Conservation (phyloP, 2,888 invertebrate species). For the Carpatolechia fugitivella region DNA sequence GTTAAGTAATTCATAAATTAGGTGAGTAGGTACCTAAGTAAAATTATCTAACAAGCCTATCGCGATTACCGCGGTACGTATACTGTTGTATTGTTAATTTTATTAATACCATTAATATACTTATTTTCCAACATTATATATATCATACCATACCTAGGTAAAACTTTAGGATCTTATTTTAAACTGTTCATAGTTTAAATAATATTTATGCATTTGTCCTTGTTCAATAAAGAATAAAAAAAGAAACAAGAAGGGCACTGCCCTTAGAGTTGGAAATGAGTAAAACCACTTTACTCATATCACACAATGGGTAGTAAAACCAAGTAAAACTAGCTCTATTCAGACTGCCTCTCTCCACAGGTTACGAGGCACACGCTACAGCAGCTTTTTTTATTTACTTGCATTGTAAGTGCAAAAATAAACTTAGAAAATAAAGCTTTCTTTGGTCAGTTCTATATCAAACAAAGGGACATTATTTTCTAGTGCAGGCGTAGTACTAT, state of each 20-base stretch:
- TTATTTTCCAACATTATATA: too few species aligned
- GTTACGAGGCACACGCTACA: not conserved
- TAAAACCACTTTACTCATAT: not conserved
- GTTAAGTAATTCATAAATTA: too few species aligned
- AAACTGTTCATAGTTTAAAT: too few species aligned
- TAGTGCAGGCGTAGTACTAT: too few species aligned
- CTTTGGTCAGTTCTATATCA: not conserved
- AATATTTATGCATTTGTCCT: too few species aligned
- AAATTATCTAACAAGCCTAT: too few species aligned
- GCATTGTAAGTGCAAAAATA: not conserved
- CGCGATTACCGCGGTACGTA: too few species aligned
- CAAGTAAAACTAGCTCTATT: not conserved
- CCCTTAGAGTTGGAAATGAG: not conserved
- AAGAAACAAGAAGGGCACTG: not conserved
- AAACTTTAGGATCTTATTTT: too few species aligned
- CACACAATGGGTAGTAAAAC: constrained; percentile 12
- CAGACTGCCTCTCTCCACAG: not conserved
- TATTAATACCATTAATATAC: too few species aligned
- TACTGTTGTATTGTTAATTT: too few species aligned
- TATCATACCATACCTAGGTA: not conserved
- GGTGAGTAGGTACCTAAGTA: not conserved
- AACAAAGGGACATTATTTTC: not conserved
- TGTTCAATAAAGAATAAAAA: too few species aligned
- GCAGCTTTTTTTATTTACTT: not conserved
- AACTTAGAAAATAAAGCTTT: not conserved